A percentile compares a stretch with the other conserved stretches of the same genome.
Evolutionary conservation across 2,797 vertebrate species (phyloP).

Genomic region (Karalla daura): DNA sequence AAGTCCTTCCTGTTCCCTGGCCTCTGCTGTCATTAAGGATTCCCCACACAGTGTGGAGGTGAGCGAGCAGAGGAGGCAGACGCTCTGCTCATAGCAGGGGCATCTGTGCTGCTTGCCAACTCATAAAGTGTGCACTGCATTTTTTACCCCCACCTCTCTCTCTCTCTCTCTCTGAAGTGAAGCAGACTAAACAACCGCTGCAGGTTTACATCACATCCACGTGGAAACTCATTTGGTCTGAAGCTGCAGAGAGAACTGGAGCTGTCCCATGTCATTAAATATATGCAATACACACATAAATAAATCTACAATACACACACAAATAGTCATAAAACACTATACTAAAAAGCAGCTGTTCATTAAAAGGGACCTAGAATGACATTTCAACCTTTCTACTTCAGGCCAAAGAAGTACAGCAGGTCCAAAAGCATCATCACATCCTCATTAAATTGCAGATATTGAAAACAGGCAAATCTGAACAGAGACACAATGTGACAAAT

Average conservation of each 20-base stretch:
- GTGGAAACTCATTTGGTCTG: neutral
- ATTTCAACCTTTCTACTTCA: too few relatives aligned
- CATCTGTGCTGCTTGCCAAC: slow-evolving; percentile 43
- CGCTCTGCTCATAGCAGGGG: slow-evolving; percentile 22
- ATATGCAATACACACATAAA: too few relatives aligned
- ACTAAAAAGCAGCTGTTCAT: neutral
- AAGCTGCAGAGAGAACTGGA: neutral
- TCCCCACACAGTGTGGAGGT: slow-evolving; percentile 40
- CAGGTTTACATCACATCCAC: slow-evolving; percentile 23
- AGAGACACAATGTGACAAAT: too few relatives aligned
- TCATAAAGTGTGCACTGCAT: slow-evolving; percentile 30
- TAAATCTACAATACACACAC: neutral
- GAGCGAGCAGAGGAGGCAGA: slow-evolving; percentile 49
- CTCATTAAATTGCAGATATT: too few relatives aligned
- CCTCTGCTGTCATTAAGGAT: slow-evolving; percentile 67
- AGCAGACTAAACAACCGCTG: slow-evolving; percentile 11
- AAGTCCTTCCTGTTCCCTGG: slow-evolving; percentile 57
- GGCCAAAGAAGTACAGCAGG: too few relatives aligned
- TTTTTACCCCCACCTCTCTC: too few relatives aligned
- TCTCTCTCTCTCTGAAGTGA: slow-evolving; percentile 5
- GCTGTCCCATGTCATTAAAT: slow-evolving; percentile 26
- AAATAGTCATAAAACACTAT: neutral
- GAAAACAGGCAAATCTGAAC: too few relatives aligned
- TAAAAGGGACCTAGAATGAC: too few relatives aligned
- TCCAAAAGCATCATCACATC: too few relatives aligned